Conservation (phyloP, 2,888 invertebrate species). For the Achlya flavicornis region DNA sequence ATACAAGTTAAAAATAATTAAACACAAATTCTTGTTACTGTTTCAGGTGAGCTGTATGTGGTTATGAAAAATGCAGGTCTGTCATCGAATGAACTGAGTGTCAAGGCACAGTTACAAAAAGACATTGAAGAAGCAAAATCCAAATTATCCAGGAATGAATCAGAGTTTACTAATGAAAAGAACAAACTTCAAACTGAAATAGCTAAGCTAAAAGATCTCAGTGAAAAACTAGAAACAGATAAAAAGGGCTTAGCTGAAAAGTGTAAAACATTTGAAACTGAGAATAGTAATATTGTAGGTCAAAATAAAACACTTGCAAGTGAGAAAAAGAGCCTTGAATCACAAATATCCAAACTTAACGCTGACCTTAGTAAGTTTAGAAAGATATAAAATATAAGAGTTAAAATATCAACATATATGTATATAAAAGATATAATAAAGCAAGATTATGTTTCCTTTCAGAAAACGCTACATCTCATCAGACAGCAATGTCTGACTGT, state of each 20-base stretch:
- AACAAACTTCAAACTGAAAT: conserved; percentile 78
- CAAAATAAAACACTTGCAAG: conserved; percentile 84
- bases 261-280: conserved; percentile 64
- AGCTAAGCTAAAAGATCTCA: conserved; percentile 79
- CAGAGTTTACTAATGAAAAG: conserved; percentile 81
- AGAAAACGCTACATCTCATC: conserved; percentile 83
- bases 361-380: conserved; percentile 82
- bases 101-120: conserved; percentile 75
- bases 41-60: conserved; percentile 83
- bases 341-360: conserved; percentile 83
- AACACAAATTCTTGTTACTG: conserved; percentile 11
- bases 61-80: conserved; percentile 85
- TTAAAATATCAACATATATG: background rate
- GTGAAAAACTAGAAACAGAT: conserved; percentile 73
- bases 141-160: conserved; percentile 76
- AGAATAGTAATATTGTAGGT: conserved; percentile 65
- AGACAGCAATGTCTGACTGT: conserved; percentile 80
- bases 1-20: background rate
- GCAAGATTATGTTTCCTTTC: conserved; percentile 20
- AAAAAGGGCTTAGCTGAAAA: conserved; percentile 65
- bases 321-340: conserved; percentile 86
- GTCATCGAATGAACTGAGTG: conserved; percentile 75
- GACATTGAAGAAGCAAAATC: conserved; percentile 81
- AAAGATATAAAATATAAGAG: background rate
- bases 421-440: background rate